phyloP scores from a whole-genome alignment of 2,888 invertebrate species.

The Prosopocoilus inquinatus region DNA sequence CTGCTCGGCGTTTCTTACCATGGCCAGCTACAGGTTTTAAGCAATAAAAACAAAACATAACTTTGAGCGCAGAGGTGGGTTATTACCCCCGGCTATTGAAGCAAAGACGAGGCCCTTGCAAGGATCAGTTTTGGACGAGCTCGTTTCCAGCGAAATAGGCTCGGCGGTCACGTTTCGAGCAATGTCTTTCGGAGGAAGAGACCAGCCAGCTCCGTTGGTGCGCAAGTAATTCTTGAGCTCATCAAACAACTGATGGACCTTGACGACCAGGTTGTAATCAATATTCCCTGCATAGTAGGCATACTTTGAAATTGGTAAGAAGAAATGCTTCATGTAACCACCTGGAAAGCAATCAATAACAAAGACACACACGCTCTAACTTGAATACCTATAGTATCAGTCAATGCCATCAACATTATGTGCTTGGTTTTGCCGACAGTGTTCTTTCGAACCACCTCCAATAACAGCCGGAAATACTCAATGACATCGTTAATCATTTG shows the following conservation, averaged over 20 bases:
- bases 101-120: conserved; percentile 29
- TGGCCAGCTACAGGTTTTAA: too few species aligned
- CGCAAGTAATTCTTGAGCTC: conserved; percentile 58
- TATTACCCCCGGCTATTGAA: background rate
- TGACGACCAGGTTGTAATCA: conserved; percentile 55
- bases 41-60: background rate
- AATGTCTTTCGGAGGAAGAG: conserved; percentile 32
- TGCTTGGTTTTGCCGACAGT: conserved; percentile 43
- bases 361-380: too few species aligned
- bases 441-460: conserved; percentile 36
- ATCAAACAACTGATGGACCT: conserved; percentile 56
- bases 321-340: conserved; percentile 60
- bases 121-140: conserved; percentile 24
- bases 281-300: conserved; percentile 64
- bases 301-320: conserved; percentile 60
- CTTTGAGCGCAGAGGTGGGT: background rate
- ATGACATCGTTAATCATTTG: conserved; percentile 42
- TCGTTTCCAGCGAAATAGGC: conserved; percentile 9
- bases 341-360: conserved; percentile 51
- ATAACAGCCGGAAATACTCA: conserved; percentile 42
- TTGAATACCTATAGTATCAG: conserved; percentile 44
- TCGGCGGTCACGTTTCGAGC: conserved; percentile 9
- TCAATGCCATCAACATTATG: conserved; percentile 43
- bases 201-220: conserved; percentile 63
- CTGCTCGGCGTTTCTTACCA: background rate